phyloP scores from a whole-genome alignment of 92 coral and sea anemone genomes.

The Epizoanthus stellaris region DNA sequence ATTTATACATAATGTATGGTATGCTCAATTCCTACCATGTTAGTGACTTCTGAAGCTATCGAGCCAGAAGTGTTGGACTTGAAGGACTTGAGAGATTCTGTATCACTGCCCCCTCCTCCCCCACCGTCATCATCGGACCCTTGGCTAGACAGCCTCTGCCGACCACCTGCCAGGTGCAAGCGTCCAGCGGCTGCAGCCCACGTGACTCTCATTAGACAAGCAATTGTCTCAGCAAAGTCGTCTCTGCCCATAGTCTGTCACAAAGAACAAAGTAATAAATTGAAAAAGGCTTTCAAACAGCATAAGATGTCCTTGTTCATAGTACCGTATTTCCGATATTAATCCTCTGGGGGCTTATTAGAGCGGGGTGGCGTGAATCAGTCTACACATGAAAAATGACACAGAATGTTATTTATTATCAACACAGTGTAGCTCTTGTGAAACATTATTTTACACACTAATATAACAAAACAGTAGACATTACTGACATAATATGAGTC shows the following conservation, averaged over 20 bases:
- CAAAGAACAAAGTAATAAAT: not conserved
- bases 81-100: conserved; percentile 87
- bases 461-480: too few relatives aligned
- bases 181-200: conserved; percentile 96
- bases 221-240: conserved; percentile 92
- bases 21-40: conserved; percentile 56
- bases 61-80: conserved; percentile 73
- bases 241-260: conserved; percentile 90
- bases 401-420: too few relatives aligned
- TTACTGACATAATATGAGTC: too few relatives aligned
- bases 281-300: not conserved
- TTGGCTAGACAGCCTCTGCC: conserved; percentile 88
- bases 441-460: too few relatives aligned
- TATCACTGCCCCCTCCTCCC: conserved; percentile 77
- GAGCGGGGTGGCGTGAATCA: too few relatives aligned
- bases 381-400: too few relatives aligned
- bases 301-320: too few relatives aligned
- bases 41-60: conserved; percentile 74
- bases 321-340: too few relatives aligned
- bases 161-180: conserved; percentile 89
- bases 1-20: too few relatives aligned
- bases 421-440: too few relatives aligned
- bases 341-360: too few relatives aligned
- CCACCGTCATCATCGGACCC: conserved; percentile 90
- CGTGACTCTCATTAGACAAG: conserved; percentile 92